These are phyloP conservation scores for Liposcelis brunnea DNA, from an alignment of 2,888 invertebrate species.

Conservation along the genomic window DNA sequence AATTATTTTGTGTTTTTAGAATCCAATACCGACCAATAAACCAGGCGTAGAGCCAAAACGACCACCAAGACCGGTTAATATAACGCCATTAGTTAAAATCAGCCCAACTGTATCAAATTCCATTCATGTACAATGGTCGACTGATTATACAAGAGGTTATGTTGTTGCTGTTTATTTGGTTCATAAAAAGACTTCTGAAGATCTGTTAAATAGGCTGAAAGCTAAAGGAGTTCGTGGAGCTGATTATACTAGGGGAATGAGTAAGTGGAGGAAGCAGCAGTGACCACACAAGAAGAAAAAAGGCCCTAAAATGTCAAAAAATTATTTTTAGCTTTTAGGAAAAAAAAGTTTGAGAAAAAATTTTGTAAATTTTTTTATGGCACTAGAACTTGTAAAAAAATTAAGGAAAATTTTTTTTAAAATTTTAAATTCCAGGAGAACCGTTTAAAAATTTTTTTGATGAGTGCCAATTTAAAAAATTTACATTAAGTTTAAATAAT, in stretches of 20 bases:
- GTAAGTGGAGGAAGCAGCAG: too few species aligned
- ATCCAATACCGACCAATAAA: conserved; percentile 92
- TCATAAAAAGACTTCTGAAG: conserved; percentile 65
- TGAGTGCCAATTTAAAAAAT: too few species aligned
- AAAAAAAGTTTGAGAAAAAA: too few species aligned
- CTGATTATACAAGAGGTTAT: conserved; percentile 54
- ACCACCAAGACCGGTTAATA: conserved; percentile 89
- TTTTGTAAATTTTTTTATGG: too few species aligned
- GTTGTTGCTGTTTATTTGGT: conserved; percentile 77
- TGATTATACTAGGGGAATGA: conserved; percentile 78
- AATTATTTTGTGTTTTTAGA: conserved; percentile 39
- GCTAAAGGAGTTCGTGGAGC: conserved; percentile 73
- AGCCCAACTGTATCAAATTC: conserved; percentile 75
- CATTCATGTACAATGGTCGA: conserved; percentile 77
- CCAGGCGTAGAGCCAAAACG: conserved; percentile 93
- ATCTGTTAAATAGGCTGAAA: conserved; percentile 65
- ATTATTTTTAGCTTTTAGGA: too few species aligned
- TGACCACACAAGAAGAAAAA: too few species aligned
- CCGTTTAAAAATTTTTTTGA: too few species aligned
- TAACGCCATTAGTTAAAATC: conserved; percentile 70
- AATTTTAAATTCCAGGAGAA: too few species aligned
- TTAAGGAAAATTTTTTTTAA: too few species aligned
- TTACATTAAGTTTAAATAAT: too few species aligned
- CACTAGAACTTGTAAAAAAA: too few species aligned
- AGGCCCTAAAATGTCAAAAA: too few species aligned